Base-by-base conservation (phyloP, 2,113 vertebrate genomes). In the Todiramphus chloris region DNA sequence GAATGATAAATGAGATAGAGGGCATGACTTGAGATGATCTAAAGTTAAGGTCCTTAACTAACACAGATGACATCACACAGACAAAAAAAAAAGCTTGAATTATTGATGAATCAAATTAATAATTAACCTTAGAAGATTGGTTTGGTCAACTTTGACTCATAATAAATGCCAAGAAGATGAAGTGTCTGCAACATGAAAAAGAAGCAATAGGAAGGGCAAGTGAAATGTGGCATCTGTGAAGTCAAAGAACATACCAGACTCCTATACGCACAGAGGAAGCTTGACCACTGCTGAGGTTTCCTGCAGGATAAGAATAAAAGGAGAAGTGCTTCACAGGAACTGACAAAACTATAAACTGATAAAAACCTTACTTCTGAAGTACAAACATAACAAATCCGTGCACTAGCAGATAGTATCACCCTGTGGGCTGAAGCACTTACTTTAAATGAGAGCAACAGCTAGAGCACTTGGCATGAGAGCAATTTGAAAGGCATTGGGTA, bases 51-150 rank as follows among this genome's bases (percentile, higher is more conserved):
- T 91, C 77, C 77, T 81, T 95, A 92, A 89, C 86, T 95, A 91
- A 92, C 48, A 75, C 20, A 91, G 77, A 94, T 97, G 87, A 96
- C 91, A 95, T 97, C 95, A 97, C 39, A 89, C 5, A 78, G 39
- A 20, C 55, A 31, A 87, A 91, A 93, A 94, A 55, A 35, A 50
- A 23, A 2, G 9, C 12, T 87, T 96, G 81, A 95, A 95, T 95
- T 96, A 96, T 96, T 96, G 80, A 96, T 94, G 73, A 95, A 91
- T 95, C 66, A 89, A 93, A 97, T 96, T 91, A 96, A 94, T 95
- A 96, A 96, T 95, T 96, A 94, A 95, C 89, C 77, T 82, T 76
- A 23, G 62, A 95, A 95, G 77, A 96, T 94, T 89, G 89, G 83
- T 94, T 95, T 95, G 66, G 87, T 95, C 94, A 96, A 94, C 89